A percentile compares a stretch with the other conserved stretches of the same genome.
phyloP scores from a whole-genome alignment of 2,797 vertebrate genomes.

The Enteromius argenteus region DNA sequence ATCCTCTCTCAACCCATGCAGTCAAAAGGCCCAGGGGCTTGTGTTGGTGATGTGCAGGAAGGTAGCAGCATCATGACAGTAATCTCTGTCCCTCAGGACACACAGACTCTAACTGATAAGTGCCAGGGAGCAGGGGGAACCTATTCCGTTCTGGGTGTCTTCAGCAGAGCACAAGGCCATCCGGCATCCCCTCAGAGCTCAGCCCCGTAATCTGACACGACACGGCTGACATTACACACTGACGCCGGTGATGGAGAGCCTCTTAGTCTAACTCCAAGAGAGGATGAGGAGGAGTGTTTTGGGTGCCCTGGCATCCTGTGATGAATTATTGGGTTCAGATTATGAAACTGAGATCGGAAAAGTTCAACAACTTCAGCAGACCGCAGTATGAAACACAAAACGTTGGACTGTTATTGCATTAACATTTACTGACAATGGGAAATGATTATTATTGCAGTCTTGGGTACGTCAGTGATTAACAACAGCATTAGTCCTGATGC shows the following conservation, averaged over 20 bases:
- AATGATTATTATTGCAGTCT: background rate
- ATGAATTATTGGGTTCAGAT: background rate
- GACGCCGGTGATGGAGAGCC: slow-evolving; percentile 75
- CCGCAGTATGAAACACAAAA: background rate
- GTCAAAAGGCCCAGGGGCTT: slow-evolving; percentile 74
- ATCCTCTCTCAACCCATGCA: slow-evolving; percentile 5
- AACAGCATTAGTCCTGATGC: background rate
- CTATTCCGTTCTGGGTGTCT: slow-evolving; percentile 85
- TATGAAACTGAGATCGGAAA: background rate
- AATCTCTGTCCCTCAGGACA: slow-evolving; percentile 81
- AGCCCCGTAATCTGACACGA: slow-evolving; percentile 84
- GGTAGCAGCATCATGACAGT: slow-evolving; percentile 77
- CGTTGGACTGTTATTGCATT: background rate
- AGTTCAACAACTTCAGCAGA: background rate
- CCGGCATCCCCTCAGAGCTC: slow-evolving; percentile 79
- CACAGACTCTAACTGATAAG: slow-evolving; percentile 86
- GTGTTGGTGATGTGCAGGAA: slow-evolving; percentile 82
- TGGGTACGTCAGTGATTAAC: background rate
- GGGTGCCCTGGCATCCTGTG: background rate
- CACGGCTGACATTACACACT: slow-evolving; percentile 91
- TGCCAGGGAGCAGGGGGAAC: slow-evolving; percentile 80
- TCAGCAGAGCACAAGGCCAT: slow-evolving; percentile 79
- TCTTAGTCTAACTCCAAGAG: slow-evolving; percentile 24
- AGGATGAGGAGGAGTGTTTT: slow-evolving; percentile 1
- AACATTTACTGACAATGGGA: background rate